These are phyloP conservation scores for Trissoscelio sp. DNA, from an alignment of 2,888 invertebrate genomes.

Conservation along the genomic window DNA sequence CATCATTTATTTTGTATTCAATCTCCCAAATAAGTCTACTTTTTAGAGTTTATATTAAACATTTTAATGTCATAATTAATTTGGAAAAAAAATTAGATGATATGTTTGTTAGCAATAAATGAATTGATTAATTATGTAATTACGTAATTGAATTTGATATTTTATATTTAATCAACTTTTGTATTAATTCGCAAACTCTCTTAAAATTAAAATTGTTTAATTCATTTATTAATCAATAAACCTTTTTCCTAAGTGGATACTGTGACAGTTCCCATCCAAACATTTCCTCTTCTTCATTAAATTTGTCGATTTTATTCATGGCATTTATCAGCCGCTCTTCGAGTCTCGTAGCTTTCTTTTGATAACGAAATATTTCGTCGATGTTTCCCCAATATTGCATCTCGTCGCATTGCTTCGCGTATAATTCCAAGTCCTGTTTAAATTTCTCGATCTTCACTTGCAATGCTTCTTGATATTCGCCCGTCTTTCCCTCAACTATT, in stretches of 20 bases:
- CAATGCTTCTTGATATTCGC: constrained; percentile 93
- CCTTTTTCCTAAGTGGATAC: constrained; percentile 92
- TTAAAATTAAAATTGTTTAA: too few species aligned
- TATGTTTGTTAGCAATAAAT: too few species aligned
- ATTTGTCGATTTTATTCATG: constrained; percentile 91
- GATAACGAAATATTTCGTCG: constrained; percentile 91
- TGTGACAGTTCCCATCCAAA: constrained; percentile 95
- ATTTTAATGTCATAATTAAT: too few species aligned
- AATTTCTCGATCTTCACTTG: constrained; percentile 92
- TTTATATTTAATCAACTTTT: too few species aligned
- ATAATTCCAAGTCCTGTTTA: constrained; percentile 91
- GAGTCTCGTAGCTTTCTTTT: constrained; percentile 90
- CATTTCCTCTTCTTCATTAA: constrained; percentile 95
- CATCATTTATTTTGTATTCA: not conserved
- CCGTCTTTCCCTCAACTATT: constrained; percentile 91
- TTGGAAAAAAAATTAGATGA: too few species aligned
- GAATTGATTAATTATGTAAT: too few species aligned
- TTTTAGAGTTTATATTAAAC: too few species aligned
- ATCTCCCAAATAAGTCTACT: too few species aligned
- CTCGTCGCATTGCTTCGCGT: constrained; percentile 92
- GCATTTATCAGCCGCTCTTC: constrained; percentile 89
- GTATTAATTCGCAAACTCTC: too few species aligned
- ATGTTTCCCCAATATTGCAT: constrained; percentile 95
- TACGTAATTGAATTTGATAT: too few species aligned
- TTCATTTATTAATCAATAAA: constrained; percentile 73